phyloP scores from a whole-genome alignment of 2,113 vertebrate genomes.

The Heterotilapia buettikoferi region DNA sequence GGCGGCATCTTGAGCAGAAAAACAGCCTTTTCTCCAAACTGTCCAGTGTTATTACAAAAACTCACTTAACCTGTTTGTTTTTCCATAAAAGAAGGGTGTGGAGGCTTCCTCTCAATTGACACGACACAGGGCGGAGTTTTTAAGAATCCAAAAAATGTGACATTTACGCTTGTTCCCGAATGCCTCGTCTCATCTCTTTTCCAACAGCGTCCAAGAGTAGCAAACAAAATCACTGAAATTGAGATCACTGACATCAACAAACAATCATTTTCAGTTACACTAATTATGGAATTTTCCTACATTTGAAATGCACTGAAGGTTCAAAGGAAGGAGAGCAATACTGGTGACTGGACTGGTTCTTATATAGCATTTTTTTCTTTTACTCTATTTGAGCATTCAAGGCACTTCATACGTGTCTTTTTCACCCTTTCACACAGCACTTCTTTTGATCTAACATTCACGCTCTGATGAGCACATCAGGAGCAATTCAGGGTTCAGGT shows the following conservation, averaged over 20 bases:
- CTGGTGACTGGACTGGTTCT: background rate
- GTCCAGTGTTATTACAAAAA: background rate
- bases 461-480: too few species aligned
- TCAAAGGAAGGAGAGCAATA: background rate
- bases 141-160: background rate
- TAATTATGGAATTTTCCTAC: background rate
- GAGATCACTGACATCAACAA: background rate
- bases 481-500: too few species aligned
- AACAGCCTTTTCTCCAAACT: background rate
- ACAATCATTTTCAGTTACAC: background rate
- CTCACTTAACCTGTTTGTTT: background rate
- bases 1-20: background rate
- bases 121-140: background rate
- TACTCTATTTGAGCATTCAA: background rate
- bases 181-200: background rate
- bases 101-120: background rate
- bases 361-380: background rate
- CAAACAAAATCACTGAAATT: background rate
- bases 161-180: background rate
- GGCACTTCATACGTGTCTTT: background rate
- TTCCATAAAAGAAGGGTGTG: background rate
- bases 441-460: too few species aligned
- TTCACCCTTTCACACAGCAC: too few species aligned
- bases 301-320: background rate
- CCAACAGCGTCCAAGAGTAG: background rate